Evolutionary conservation across 1,140 invertebrate species (phyloP), one percentile per base, ranked within the genome.

Genomic region (Sweltsa coloradensis): DNA sequence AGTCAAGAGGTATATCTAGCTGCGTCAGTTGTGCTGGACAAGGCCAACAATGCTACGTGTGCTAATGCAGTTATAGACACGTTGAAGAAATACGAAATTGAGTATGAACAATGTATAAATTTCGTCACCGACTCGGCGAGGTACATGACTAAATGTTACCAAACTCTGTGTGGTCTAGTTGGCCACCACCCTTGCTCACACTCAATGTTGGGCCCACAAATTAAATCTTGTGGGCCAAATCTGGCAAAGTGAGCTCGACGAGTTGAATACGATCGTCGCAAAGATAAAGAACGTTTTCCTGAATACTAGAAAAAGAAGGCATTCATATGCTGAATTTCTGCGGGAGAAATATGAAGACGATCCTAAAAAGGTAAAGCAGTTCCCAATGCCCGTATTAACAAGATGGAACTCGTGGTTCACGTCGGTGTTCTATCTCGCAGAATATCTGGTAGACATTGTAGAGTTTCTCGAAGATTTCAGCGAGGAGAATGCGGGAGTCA

Each of bases 161-260:
- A n/a, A 16, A 37, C 36, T 4, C n/a, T 37, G 18, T 5, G 23
- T 19, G 36, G 5, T 37, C 7, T 37, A 11, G 7, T 37, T 37
- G 36, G 36, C 23, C 16, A 37, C n/a, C 36, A 37, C 36, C 5
- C 23, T 16, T 5, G 23, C 11, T n/a, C 36, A 37, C 36, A 5
- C 23, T 19, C 36, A 37, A 37, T 37, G 36, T 37, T 37, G 36
- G 36, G 11, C 36, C 36, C 36, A 37, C n/a, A 37, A 37, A 37
- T 16, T 37, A 3, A 37, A 37, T 22, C 18, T 37, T 5, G 36
- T 37, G 7, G 36, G 36, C 5, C n/a, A 37, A 22, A 37, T 37
- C 36, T 37, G 36, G 36, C 36, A 37, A 5, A 37, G 23, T 22
- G 23, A 37, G 7, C 23, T 37, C 7, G 36, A 37, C 5, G 36